Conservation (phyloP, 2,113 vertebrate species). For the Orycteropus afer region DNA sequence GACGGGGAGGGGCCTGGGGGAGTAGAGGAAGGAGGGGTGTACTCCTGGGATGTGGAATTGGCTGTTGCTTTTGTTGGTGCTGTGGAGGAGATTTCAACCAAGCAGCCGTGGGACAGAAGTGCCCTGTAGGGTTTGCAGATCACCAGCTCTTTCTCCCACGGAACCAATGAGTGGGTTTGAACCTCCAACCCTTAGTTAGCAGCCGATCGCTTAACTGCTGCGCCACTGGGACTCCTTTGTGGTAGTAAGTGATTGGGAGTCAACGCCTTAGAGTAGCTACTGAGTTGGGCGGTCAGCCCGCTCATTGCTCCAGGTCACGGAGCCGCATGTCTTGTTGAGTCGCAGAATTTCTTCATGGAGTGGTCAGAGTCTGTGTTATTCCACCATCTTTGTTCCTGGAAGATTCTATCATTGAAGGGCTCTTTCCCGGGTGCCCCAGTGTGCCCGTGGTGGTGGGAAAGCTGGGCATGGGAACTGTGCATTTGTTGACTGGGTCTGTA, state of each 20-base stretch:
- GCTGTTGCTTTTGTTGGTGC: neutral
- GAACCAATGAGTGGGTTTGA: too few relatives aligned
- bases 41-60: neutral
- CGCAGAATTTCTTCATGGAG: neutral
- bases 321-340: neutral
- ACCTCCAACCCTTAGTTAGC: too few relatives aligned
- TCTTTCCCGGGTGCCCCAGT: neutral
- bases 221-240: too few relatives aligned
- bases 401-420: neutral
- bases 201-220: too few relatives aligned
- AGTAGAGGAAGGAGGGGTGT: neutral
- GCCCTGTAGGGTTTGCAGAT: too few relatives aligned
- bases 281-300: neutral
- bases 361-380: neutral
- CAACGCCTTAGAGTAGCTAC: neutral
- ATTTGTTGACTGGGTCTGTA: neutral
- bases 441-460: too few relatives aligned
- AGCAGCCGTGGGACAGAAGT: too few relatives aligned
- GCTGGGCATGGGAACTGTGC: neutral
- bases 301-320: neutral
- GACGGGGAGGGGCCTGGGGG: neutral
- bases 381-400: neutral
- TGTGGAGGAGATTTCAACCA: too few relatives aligned
- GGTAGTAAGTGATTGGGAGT: neutral
- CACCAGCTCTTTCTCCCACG: too few relatives aligned